Conservation (phyloP, 1,140 invertebrate genomes). For the Prorops nasuta region DNA sequence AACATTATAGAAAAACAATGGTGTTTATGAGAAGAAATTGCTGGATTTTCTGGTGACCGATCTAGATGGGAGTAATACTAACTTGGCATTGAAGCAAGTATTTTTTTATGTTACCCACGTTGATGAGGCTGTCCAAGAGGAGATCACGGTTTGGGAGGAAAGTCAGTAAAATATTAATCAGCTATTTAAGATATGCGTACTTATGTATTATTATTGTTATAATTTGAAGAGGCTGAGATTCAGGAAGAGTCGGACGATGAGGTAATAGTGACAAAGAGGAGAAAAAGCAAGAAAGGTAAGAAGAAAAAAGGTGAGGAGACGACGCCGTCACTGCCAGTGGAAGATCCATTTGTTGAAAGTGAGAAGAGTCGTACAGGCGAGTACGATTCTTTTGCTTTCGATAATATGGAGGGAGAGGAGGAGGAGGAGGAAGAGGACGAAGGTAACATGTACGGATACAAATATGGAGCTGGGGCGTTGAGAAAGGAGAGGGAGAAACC, state of each 20-base stretch:
- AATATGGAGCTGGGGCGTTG: no score
- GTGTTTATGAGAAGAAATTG: constrained; percentile 42
- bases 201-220: no score
- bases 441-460: constrained; percentile 12
- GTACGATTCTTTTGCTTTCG: no score
- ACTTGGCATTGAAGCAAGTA: constrained; percentile 53
- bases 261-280: not conserved
- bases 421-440: constrained; percentile 42
- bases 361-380: no score
- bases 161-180: constrained; percentile 40
- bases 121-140: constrained; percentile 57
- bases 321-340: no score
- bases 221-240: no score
- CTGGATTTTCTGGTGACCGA: constrained; percentile 46
- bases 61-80: constrained; percentile 40
- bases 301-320: constrained; percentile 2
- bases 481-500: no score
- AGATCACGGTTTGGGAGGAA: constrained; percentile 60
- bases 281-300: not conserved
- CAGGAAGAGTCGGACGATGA: not conserved
- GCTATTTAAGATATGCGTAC: no score
- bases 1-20: constrained; percentile 46
- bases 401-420: constrained; percentile 36
- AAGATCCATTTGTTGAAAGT: constrained; percentile 2
- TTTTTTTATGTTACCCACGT: constrained; percentile 60